Base-by-base conservation (phyloP, 2,113 vertebrate genomes). In the Symphodus melops region DNA sequence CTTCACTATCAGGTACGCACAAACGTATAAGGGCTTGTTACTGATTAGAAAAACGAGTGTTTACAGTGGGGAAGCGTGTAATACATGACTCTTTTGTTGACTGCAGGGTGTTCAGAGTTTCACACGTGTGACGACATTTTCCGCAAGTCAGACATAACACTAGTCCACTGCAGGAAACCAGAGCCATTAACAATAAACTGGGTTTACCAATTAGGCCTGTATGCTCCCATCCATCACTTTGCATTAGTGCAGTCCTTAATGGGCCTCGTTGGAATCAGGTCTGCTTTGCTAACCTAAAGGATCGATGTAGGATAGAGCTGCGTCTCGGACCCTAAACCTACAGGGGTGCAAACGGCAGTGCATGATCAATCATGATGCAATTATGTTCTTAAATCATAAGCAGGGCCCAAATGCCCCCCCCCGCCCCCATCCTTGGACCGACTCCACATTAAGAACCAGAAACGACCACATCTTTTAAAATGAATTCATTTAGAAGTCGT, bases 351-450 rank as follows among this genome's bases (percentile, higher is more conserved):
- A 36, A 42, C 49, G 72, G 28, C 28, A 81, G 77, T 61, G 68
- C 11, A 13, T 72, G 72, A 87, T 86, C 78, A 87, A 68, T 87
- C 83, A 84, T 23, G 12, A 20, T 74, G 46, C 61, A 54, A 79
- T 89, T 67, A 77, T 61, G 72, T 79, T 66, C 41, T 49, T 54
- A 75, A 75, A 46, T 79, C 23, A 72, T 69, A 76, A 82, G 72
- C 78, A 57, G 16, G 71, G 41, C 44, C 54, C 28, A n/a, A n/a
- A n/a, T n/a, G n/a, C n/a, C n/a, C n/a, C n/a, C n/a, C n/a, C n/a
- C n/a, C n/a, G n/a, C n/a, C n/a, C n/a, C n/a, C n/a, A n/a, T n/a
- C n/a, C n/a, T n/a, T n/a, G 58, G 51, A 67, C 17, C 19, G 42
- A 68, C 54, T 48, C 67, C 66, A 77, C 46, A 68, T 74, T 53